A percentile compares a stretch with the other conserved stretches of the same genome.
Conservation (phyloP, 2,797 vertebrate species). For the Sebastes itinus region DNA sequence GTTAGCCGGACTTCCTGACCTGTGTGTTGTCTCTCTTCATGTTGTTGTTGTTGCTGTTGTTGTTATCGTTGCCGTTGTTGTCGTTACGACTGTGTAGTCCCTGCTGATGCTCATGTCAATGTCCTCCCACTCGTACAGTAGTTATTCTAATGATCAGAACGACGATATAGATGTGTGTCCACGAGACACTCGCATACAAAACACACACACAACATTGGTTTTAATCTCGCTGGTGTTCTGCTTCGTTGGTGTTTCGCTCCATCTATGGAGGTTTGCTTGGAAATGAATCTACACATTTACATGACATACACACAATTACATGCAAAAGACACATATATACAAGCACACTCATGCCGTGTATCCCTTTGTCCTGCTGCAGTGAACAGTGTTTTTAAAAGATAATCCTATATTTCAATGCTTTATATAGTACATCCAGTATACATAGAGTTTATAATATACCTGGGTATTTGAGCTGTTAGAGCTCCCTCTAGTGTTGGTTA, state of each 20-base stretch:
- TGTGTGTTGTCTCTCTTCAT: conserved; percentile 70
- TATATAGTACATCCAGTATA: conserved; percentile 74
- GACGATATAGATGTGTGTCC: conserved; percentile 63
- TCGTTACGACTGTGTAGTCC: conserved; percentile 66
- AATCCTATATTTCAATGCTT: conserved; percentile 78
- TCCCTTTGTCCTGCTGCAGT: conserved; percentile 76
- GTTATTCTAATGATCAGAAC: conserved; percentile 59
- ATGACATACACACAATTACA: background rate
- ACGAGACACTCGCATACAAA: conserved; percentile 37
- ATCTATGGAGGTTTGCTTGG: conserved; percentile 56
- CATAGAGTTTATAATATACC: conserved; percentile 74
- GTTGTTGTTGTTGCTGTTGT: conserved; percentile 65
- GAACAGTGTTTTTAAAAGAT: conserved; percentile 78
- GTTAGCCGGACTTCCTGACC: conserved; percentile 66
- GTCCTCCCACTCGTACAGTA: conserved; percentile 71
- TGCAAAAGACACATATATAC: conserved; percentile 39
- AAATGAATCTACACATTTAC: conserved; percentile 34
- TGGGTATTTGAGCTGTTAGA: conserved; percentile 75
- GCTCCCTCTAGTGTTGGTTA: conserved; percentile 75
- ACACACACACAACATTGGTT: conserved; percentile 32
- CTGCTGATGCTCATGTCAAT: conserved; percentile 70
- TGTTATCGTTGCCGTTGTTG: conserved; percentile 57
- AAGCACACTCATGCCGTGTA: conserved; percentile 68
- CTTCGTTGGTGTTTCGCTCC: conserved; percentile 63
- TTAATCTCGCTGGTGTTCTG: conserved; percentile 53